phyloP scores from a whole-genome alignment of 2,113 vertebrate genomes.

The Atherinomorus stipes region DNA sequence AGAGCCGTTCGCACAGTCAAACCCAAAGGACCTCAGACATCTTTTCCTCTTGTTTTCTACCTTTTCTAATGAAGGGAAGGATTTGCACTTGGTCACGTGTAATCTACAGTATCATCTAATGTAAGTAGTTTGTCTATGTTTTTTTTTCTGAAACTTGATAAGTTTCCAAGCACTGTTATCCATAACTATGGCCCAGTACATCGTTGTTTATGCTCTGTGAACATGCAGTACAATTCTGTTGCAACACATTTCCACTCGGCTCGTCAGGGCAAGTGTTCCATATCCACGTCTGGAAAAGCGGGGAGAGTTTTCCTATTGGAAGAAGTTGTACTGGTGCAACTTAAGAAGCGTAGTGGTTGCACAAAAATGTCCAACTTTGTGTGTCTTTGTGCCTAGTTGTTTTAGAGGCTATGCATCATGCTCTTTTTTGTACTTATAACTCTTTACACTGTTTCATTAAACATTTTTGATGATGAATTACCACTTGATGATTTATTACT shows the following conservation, averaged over 20 bases:
- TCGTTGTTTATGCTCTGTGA: neutral
- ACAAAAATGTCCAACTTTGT: conserved; percentile 15
- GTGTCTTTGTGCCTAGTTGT: neutral
- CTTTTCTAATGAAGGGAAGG: neutral
- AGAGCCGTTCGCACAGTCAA: neutral
- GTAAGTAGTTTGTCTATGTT: conserved; percentile 41
- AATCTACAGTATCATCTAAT: neutral
- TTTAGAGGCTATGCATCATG: no score
- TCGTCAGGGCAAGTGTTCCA: conserved; percentile 3
- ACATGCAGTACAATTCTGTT: neutral
- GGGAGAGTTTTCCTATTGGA: conserved; percentile 46
- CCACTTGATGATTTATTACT: no score
- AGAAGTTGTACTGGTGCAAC: conserved; percentile 28
- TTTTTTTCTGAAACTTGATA: neutral
- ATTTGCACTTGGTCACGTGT: neutral
- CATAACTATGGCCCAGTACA: neutral
- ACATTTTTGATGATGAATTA: neutral
- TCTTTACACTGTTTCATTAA: neutral
- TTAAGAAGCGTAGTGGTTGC: conserved; percentile 26
- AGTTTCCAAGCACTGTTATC: neutral
- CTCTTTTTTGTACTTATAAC: neutral
- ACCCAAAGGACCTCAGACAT: conserved; percentile 1
- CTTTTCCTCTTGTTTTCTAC: neutral
- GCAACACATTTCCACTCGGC: neutral
- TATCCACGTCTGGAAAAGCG: conserved; percentile 43